Conservation (phyloP, 2,888 invertebrate genomes). For the Thumatha senex region DNA sequence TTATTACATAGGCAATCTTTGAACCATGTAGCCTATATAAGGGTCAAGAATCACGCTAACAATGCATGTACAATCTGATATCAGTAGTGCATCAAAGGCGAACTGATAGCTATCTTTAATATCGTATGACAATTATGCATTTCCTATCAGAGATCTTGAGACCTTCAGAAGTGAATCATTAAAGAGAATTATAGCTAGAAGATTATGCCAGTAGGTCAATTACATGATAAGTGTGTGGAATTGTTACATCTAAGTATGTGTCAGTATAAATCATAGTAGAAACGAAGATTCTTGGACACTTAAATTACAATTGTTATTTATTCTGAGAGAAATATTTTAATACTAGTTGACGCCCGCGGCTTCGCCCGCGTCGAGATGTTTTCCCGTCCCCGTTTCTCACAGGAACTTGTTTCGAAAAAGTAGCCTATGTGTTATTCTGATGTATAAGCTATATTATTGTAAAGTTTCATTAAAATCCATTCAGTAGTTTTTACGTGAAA, state of each 20-base stretch:
- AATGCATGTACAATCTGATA: slow-evolving; percentile 4
- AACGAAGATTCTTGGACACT: no score
- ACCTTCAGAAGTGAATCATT: slow-evolving; percentile 17
- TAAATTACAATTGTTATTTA: no score
- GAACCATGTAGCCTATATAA: slow-evolving; percentile 10
- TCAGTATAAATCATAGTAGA: no score
- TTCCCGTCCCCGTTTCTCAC: no score
- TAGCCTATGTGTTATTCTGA: no score
- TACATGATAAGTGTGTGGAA: not conserved
- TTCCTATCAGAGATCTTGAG: slow-evolving; percentile 21
- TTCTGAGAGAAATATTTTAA: no score
- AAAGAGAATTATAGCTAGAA: slow-evolving; percentile 9
- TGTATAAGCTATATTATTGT: no score
- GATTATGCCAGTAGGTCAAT: not conserved
- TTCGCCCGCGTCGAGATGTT: no score
- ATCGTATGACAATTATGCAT: slow-evolving; percentile 9
- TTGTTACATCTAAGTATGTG: not conserved
- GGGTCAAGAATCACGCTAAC: slow-evolving; percentile 15
- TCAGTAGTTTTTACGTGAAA: no score
- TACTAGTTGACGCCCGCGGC: no score
- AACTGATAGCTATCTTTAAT: slow-evolving; percentile 4
- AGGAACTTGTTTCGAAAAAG: no score
- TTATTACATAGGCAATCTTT: not conserved
- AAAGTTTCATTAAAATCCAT: no score
- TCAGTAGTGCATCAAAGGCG: not conserved